Evolutionary conservation across 37 sponge, comb jelly and placozoan species (phyloP).

Genomic region (Axinella damicornis): DNA sequence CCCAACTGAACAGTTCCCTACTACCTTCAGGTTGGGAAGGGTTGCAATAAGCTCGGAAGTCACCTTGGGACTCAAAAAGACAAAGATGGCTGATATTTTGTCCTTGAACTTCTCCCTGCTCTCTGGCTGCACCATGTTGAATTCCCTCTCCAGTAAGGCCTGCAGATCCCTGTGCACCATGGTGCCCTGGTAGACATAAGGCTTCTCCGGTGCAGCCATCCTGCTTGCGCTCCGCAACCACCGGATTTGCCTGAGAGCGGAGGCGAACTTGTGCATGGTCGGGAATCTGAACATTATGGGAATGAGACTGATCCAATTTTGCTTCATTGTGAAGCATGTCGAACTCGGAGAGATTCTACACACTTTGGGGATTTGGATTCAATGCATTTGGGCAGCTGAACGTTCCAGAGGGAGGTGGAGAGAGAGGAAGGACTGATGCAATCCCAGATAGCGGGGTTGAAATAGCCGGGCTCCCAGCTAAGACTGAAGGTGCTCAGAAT

Average conservation of each 20-base stretch:
- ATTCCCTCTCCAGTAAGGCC: conserved; percentile 37
- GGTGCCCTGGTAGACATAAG: conserved; percentile 65
- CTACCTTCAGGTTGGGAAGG: conserved; percentile 83
- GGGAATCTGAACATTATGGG: no score
- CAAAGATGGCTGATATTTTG: conserved; percentile 54
- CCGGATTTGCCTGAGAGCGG: no score
- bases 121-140: conserved; percentile 52
- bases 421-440: not conserved
- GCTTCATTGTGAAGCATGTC: not conserved
- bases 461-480: not conserved
- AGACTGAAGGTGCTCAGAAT: not conserved
- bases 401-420: not conserved
- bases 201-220: conserved; percentile 36
- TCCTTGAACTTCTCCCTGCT: conserved; percentile 36
- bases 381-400: conserved; percentile 6
- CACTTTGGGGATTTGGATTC: conserved; percentile 34
- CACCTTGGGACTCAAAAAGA: conserved; percentile 30
- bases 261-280: no score
- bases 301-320: no score
- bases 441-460: not conserved
- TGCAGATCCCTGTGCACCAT: conserved; percentile 37
- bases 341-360: not conserved
- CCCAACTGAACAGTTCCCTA: conserved; percentile 79
- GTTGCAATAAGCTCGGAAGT: conserved; percentile 44
- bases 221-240: not conserved